A percentile compares a stretch with the other conserved stretches of the same genome.
These are phyloP conservation scores for Eriocheir sinensis DNA, from an alignment of 1,140 invertebrate species.

Conservation along the genomic window DNA sequence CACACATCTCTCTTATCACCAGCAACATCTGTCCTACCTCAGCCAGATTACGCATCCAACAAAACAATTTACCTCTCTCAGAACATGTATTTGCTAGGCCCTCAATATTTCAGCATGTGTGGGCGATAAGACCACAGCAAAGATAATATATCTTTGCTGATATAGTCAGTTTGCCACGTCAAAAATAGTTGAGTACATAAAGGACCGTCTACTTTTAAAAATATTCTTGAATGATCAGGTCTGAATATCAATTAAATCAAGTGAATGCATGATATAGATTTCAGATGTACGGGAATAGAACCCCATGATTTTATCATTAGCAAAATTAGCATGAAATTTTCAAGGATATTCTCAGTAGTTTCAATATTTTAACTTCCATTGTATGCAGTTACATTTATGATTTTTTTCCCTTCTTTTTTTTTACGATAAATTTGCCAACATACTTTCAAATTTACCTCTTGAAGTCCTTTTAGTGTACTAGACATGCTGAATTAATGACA, in stretches of 20 bases:
- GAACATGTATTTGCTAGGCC: neutral
- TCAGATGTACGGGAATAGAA: too few relatives aligned
- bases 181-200: neutral
- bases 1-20: neutral
- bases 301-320: too few relatives aligned
- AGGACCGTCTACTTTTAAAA: neutral
- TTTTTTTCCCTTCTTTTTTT: too few relatives aligned
- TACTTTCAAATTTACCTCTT: too few relatives aligned
- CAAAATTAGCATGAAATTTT: too few relatives aligned
- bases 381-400: too few relatives aligned
- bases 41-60: conserved; percentile 2
- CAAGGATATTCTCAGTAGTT: too few relatives aligned
- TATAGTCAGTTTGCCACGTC: neutral
- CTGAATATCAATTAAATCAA: neutral
- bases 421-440: too few relatives aligned
- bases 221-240: neutral
- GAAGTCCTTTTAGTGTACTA: too few relatives aligned
- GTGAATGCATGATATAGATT: neutral
- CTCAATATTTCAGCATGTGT: neutral
- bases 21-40: neutral
- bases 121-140: too few relatives aligned
- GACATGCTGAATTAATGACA: too few relatives aligned
- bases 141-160: neutral
- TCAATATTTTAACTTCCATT: too few relatives aligned
- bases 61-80: neutral